A percentile compares a stretch with the other conserved stretches of the same genome.
phyloP scores from a whole-genome alignment of 2,888 invertebrate species.

The Aplocera efformata region DNA sequence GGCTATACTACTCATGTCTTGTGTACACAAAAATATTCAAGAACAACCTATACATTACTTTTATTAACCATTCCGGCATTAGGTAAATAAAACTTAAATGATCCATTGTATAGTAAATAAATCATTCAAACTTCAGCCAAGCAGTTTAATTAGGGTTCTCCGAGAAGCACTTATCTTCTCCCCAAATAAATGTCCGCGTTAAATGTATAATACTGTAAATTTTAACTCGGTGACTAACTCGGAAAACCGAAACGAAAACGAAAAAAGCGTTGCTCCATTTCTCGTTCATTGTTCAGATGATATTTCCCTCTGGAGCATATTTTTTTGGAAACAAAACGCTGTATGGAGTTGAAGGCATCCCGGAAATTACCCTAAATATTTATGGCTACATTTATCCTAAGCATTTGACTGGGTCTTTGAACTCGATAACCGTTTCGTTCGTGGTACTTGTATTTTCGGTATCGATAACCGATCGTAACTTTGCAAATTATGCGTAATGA shows the following conservation, averaged over 20 bases:
- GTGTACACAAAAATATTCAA: too few species aligned
- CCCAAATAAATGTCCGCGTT: constrained; percentile 19
- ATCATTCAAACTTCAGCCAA: constrained; percentile 9
- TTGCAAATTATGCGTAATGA: too few species aligned
- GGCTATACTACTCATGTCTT: too few species aligned
- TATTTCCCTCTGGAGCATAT: not conserved
- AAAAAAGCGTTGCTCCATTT: constrained; percentile 14
- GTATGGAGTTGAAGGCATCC: too few species aligned
- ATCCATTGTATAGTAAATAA: constrained; percentile 3
- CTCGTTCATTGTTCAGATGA: constrained; percentile 13
- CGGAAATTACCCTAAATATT: constrained; percentile 25
- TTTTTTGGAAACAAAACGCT: not conserved
- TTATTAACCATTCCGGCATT: too few species aligned
- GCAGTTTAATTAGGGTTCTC: constrained; percentile 8
- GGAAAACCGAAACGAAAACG: constrained; percentile 11
- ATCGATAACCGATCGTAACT: not conserved
- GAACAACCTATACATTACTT: too few species aligned
- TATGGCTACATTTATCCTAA: constrained; percentile 13
- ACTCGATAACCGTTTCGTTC: constrained; percentile 4
- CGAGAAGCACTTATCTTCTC: constrained; percentile 17
- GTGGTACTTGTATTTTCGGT: constrained; percentile 2
- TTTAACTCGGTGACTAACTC: constrained; percentile 21
- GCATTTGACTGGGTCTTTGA: constrained; percentile 15
- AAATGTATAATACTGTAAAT: constrained; percentile 12
- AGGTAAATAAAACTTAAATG: too few species aligned